Percentiles rank a stretch among this genome's conserved stretches.
phyloP scores from a whole-genome alignment of 2,797 vertebrate genomes.

The Lepidocolaptes lacrymiger region DNA sequence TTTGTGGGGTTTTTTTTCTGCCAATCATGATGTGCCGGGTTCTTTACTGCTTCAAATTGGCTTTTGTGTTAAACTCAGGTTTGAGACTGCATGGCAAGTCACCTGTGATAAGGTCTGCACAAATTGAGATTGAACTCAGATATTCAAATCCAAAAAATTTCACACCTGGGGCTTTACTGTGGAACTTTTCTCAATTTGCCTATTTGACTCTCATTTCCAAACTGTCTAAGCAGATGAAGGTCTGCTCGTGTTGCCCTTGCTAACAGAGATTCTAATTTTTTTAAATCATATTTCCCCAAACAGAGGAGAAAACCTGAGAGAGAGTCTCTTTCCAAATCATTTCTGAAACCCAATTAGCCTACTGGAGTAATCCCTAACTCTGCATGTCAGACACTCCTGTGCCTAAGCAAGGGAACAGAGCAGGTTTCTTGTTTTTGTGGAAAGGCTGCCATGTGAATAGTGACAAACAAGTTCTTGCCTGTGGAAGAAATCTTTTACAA shows the following conservation, averaged over 20 bases:
- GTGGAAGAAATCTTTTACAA: slow-evolving; percentile 25
- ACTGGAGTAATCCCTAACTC: neutral
- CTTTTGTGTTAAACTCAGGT: neutral
- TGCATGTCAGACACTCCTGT: neutral
- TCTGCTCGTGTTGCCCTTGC: neutral
- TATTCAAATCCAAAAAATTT: neutral
- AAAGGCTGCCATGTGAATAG: neutral
- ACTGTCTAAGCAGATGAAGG: neutral
- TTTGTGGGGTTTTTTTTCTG: neutral
- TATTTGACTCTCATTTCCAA: neutral
- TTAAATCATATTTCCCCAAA: neutral
- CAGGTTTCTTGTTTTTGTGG: neutral
- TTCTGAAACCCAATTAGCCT: neutral
- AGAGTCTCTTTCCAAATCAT: neutral
- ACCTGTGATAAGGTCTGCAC: neutral
- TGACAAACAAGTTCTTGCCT: slow-evolving; percentile 49
- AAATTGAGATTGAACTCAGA: neutral
- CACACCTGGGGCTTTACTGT: neutral
- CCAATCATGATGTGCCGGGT: neutral
- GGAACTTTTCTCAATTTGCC: neutral
- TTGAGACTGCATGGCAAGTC: neutral
- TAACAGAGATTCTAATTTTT: neutral
- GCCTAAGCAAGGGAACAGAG: neutral
- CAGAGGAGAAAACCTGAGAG: neutral
- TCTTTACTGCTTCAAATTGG: neutral